Percentiles rank a stretch among this genome's conserved stretches.
Conservation (phyloP, 2,797 vertebrate species). For the Leuciscus waleckii region DNA sequence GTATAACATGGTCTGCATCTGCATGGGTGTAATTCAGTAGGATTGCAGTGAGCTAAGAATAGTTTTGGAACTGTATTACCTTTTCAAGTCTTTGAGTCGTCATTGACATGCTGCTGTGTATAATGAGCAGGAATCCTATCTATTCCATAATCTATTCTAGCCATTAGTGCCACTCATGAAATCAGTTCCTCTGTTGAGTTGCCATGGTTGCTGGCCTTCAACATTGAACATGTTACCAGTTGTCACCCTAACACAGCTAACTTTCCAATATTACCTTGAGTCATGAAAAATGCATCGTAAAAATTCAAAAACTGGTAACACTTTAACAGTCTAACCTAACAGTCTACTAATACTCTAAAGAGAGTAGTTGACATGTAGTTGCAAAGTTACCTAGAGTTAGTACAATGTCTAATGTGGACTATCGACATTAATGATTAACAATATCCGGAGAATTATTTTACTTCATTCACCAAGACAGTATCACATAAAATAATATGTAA, state of each 20-base stretch:
- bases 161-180: constrained; percentile 26
- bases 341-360: not conserved
- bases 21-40: not conserved
- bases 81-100: constrained; percentile 3
- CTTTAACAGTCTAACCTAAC: not conserved
- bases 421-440: not conserved
- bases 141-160: constrained; percentile 21
- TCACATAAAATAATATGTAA: not conserved
- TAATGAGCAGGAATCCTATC: not conserved
- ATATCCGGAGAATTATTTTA: not conserved
- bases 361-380: not conserved
- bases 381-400: not conserved
- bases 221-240: constrained; percentile 2
- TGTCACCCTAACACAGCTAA: constrained; percentile 3
- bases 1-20: not conserved
- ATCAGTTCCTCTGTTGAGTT: constrained; percentile 2
- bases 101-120: not conserved
- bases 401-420: not conserved
- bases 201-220: constrained; percentile 5
- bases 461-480: not conserved
- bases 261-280: not conserved
- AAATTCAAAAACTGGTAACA: not conserved
- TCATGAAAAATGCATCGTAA: not conserved
- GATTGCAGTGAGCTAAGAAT: not conserved
- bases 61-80: not conserved